Evolutionary conservation across 1,140 invertebrate species (phyloP).

Genomic region (Lepidurus apus): DNA sequence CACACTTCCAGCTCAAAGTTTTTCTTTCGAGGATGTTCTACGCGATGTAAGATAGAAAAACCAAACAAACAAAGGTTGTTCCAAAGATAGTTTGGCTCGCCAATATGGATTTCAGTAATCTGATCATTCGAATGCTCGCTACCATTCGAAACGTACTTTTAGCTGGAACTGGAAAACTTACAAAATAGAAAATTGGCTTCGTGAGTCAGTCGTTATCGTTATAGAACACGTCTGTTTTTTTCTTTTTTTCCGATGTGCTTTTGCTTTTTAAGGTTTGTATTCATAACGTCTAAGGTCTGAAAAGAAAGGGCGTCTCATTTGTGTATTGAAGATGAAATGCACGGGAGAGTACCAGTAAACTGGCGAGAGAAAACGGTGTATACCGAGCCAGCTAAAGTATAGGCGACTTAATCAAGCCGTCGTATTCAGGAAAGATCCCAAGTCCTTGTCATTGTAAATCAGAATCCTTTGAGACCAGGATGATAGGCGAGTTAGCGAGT

Average conservation of each 20-base stretch:
- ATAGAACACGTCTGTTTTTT: not conserved
- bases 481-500: constrained; percentile 8
- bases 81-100: not conserved
- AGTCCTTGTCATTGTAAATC: not conserved
- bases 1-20: not conserved
- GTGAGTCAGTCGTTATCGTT: not conserved
- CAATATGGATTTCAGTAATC: not conserved
- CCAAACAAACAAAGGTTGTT: not conserved
- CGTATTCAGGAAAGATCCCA: not conserved
- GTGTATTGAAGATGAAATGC: not conserved
- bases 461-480: not conserved
- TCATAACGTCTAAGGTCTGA: not conserved
- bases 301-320: not conserved
- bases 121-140: constrained; percentile 1
- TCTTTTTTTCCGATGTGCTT: not conserved
- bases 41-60: not conserved
- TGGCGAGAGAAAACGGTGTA: not conserved
- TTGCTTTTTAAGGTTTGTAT: not conserved
- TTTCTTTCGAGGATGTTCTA: not conserved
- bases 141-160: not conserved
- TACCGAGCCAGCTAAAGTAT: not conserved
- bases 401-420: constrained; percentile 18
- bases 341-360: not conserved
- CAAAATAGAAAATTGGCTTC: not conserved
- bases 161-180: not conserved